Percentiles rank a stretch among this genome's conserved stretches.
Conservation (phyloP, 2,888 invertebrate species). For the Melinaea menophilus region DNA sequence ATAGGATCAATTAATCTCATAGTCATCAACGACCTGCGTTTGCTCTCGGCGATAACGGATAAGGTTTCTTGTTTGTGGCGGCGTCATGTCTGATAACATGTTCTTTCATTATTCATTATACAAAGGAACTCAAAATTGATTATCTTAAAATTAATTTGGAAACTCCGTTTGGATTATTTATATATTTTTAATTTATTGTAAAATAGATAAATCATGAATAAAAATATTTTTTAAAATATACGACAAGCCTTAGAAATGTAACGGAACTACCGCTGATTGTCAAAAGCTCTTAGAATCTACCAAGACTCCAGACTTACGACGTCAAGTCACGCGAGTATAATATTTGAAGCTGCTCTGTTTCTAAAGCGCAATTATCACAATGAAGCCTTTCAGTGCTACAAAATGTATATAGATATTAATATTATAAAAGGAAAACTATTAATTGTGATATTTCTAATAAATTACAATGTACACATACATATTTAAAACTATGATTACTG, state of each 20-base stretch:
- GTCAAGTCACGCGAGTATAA: constrained; percentile 20
- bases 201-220: background rate
- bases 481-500: too few relatives aligned
- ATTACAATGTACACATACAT: too few relatives aligned
- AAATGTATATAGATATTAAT: too few relatives aligned
- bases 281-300: constrained; percentile 2
- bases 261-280: constrained; percentile 3
- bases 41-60: constrained; percentile 25
- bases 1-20: constrained; percentile 38
- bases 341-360: constrained; percentile 8
- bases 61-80: constrained; percentile 23
- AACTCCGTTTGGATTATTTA: background rate
- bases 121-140: constrained; percentile 29
- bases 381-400: too few relatives aligned
- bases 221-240: background rate
- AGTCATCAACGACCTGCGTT: constrained; percentile 24
- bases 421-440: too few relatives aligned
- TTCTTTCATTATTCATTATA: constrained; percentile 18
- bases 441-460: too few relatives aligned
- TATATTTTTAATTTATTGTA: background rate
- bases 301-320: constrained; percentile 1
- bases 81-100: constrained; percentile 27
- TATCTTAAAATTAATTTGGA: constrained; percentile 11
- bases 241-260: background rate
- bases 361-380: background rate